These are phyloP conservation scores for Omphaloscelis lunosa DNA, from an alignment of 2,888 invertebrate species.

Conservation along the genomic window DNA sequence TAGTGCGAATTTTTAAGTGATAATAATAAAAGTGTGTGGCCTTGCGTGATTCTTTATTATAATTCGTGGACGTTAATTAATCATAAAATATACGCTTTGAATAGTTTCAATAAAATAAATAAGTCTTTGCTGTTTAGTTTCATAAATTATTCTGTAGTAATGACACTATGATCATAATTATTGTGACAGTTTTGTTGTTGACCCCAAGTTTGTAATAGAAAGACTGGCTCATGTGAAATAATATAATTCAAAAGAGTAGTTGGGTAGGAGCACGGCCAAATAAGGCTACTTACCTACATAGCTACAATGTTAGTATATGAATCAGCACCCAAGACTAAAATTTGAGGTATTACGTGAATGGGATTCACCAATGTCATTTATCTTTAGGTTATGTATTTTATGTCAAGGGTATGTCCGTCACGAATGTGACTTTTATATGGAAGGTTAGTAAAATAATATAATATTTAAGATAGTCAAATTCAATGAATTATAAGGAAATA, in stretches of 20 bases:
- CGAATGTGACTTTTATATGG: background rate
- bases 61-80: background rate
- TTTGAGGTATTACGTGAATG: slow-evolving; percentile 2
- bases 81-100: background rate
- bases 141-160: background rate
- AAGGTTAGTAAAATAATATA: background rate
- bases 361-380: slow-evolving; percentile 25
- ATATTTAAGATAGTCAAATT: background rate
- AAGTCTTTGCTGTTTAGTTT: background rate
- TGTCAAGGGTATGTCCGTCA: slow-evolving; percentile 34
- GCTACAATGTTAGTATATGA: background rate
- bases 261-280: background rate
- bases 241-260: background rate
- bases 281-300: background rate
- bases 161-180: background rate
- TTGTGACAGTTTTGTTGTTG: background rate
- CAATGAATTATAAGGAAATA: background rate
- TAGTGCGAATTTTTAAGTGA: background rate
- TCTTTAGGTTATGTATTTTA: slow-evolving; percentile 9
- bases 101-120: too few relatives aligned
- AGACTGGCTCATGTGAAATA: background rate
- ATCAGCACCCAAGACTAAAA: slow-evolving; percentile 19
- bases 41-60: background rate
- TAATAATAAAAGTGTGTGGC: background rate
- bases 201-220: background rate